These are phyloP conservation scores for Onychostoma macrolepis DNA, from an alignment of 2,113 vertebrate genomes.

Conservation along the genomic window DNA sequence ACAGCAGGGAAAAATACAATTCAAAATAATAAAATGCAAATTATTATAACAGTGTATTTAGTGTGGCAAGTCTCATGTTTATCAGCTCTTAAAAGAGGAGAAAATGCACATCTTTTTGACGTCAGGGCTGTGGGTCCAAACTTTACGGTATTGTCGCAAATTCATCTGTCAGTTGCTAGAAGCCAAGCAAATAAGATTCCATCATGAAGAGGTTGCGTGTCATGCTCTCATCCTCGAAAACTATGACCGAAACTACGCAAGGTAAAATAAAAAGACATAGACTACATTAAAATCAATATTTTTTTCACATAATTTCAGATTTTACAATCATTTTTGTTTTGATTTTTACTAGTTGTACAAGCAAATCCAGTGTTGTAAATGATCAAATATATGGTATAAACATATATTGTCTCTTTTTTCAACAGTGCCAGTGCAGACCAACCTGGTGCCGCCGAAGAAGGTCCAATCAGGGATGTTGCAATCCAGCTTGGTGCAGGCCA, in stretches of 20 bases:
- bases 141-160: neutral
- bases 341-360: neutral
- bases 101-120: neutral
- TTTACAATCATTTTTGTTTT: neutral
- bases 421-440: constrained; percentile 83
- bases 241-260: neutral
- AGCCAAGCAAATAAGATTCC: neutral
- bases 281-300: neutral
- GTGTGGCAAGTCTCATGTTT: neutral
- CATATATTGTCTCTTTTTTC: constrained; percentile 36
- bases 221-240: neutral
- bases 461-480: constrained; percentile 76
- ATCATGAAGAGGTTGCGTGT: constrained; percentile 1
- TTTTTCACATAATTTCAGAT: neutral
- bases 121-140: neutral
- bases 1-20: neutral
- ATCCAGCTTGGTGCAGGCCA: constrained; percentile 78
- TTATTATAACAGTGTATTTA: neutral
- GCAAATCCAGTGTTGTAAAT: neutral
- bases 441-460: constrained; percentile 75
- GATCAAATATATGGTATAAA: neutral
- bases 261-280: neutral
- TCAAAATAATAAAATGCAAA: neutral
- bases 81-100: neutral
- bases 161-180: neutral